Evolutionary conservation across 23 tunicate genomes (phyloP), one percentile per base, ranked within the genome.

Genomic region (Halocynthia aurantium): DNA sequence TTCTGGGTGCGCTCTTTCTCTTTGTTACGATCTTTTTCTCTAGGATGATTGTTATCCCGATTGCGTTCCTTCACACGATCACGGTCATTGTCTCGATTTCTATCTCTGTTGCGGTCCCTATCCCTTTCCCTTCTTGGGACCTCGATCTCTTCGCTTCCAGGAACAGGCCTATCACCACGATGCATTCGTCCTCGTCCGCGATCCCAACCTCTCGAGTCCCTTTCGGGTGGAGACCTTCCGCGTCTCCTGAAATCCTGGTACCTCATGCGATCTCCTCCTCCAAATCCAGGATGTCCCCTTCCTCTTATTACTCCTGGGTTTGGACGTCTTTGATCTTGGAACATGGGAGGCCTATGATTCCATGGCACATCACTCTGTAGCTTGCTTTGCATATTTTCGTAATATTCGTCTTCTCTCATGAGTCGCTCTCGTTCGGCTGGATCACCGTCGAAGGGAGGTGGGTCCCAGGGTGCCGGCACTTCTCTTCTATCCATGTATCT

Each of bases 381-480:
- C 12, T 67, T 13, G 11, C 40, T 67, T 18, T 74, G 78, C 78
- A 74, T 74, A 13, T 53, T 21, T 10, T 53, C 56, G 31, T 74
- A 74, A 54, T 74, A 74, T 21, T 54, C 62, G 1, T 74, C 78
- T 56, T 74, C 78, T 54, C 62, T 53, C 12, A 71, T 9, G 2
- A 74, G 62, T 52, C 78, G 19, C 69, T 53, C 81, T 62, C 81
- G 20, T 62, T 77, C 71, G 13, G 81, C 81, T 49, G 62, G 62
- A 6, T 77, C 81, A n/a, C 81, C 71, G 71, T 77, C 81, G 71
- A 61, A 77, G 50, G 55, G 51, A 20, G 81, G 71, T 49, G 81
- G 71, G 71, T 74, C 78, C 78, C 78, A 74, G 8, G 78, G 78
- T 53, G 78, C 78, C 8, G 78, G 70, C 10, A 49, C 64, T 8